Percentiles rank a stretch among this genome's conserved stretches.
These are phyloP conservation scores for Callyntrura sp. DNA, from an alignment of 2,888 invertebrate genomes.

Conservation along the genomic window DNA sequence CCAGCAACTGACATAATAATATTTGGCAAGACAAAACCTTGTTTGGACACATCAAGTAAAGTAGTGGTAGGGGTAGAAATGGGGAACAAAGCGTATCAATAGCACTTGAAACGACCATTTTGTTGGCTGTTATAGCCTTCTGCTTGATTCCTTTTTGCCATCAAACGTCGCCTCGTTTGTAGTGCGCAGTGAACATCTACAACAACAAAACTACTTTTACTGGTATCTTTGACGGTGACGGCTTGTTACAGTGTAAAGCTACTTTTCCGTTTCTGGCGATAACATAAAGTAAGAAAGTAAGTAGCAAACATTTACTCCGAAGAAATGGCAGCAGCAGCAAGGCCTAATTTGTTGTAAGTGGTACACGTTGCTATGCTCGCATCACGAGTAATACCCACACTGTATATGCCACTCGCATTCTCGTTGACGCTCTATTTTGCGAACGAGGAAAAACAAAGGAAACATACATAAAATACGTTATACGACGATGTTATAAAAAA, in stretches of 20 bases:
- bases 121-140: conserved; percentile 13
- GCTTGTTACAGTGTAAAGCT: not conserved
- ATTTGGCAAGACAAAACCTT: conserved; percentile 14
- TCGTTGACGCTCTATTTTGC: not conserved
- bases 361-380: no score
- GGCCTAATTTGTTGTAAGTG: conserved; percentile 13
- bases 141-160: conserved; percentile 22
- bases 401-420: not conserved
- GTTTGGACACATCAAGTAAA: conserved; percentile 12
- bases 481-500: no score
- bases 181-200: not conserved
- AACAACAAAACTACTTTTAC: conserved; percentile 4
- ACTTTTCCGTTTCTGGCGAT: not conserved
- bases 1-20: conserved; percentile 9
- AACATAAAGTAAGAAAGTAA: conserved; percentile 29
- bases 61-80: not conserved
- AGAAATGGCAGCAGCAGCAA: not conserved
- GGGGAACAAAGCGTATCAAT: conserved; percentile 7
- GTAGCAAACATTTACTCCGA: conserved; percentile 30
- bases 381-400: no score
- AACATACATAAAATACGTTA: not conserved
- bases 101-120: conserved; percentile 21
- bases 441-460: no score
- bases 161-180: not conserved
- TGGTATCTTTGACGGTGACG: not conserved